Percentiles rank a stretch among this genome's conserved stretches.
Conservation (phyloP, 2,797 vertebrate species). For the Periparus ater region DNA sequence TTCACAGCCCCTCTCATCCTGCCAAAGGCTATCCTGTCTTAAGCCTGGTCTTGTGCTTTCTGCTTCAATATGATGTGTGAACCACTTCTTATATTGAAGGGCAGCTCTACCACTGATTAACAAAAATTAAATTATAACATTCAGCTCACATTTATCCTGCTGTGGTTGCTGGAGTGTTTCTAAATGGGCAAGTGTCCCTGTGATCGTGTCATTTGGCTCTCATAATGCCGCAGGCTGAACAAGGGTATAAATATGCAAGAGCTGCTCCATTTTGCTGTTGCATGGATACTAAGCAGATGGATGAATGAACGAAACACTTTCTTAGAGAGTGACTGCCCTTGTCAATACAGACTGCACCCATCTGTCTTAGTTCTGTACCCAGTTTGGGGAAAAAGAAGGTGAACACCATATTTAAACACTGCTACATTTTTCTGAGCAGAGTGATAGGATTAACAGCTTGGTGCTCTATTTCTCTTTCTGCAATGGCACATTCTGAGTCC, state of each 20-base stretch:
- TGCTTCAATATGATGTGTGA: not conserved
- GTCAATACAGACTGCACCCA: constrained; percentile 27
- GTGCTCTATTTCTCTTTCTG: not conserved
- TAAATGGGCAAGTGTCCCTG: constrained; percentile 59
- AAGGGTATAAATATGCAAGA: constrained; percentile 70
- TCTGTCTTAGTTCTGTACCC: constrained; percentile 19
- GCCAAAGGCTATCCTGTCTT: not conserved
- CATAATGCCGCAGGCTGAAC: constrained; percentile 34
- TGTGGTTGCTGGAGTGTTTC: constrained; percentile 21
- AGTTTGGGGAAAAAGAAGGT: not conserved
- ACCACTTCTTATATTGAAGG: not conserved
- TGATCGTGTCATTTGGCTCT: constrained; percentile 53
- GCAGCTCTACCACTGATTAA: not conserved
- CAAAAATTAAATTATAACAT: constrained; percentile 34
- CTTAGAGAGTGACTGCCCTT: constrained; percentile 28
- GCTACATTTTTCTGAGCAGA: not conserved
- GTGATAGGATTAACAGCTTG: not conserved
- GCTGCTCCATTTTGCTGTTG: constrained; percentile 53
- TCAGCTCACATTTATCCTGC: constrained; percentile 28
- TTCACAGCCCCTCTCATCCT: not conserved
- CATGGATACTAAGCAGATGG: constrained; percentile 65
- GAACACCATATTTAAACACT: not conserved
- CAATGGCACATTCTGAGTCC: not conserved
- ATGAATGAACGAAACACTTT: constrained; percentile 62
- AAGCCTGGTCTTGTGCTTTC: not conserved